phyloP scores from a whole-genome alignment of 2,797 vertebrate genomes.

The Hydrophis major region DNA sequence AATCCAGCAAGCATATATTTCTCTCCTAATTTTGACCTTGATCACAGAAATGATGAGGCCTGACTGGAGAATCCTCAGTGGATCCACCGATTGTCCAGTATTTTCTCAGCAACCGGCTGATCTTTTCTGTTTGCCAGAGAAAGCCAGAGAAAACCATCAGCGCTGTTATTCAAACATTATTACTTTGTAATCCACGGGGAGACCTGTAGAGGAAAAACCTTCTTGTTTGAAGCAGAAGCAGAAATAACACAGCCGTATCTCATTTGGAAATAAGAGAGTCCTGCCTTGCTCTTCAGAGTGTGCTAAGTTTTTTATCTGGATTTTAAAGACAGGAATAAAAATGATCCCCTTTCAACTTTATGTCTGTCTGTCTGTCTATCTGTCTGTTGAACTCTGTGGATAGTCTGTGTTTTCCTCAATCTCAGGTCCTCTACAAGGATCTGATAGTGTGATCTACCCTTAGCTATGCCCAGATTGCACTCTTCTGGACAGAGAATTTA shows the following conservation, averaged over 20 bases:
- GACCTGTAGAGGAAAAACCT: background rate
- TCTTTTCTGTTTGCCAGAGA: background rate
- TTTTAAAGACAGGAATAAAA: background rate
- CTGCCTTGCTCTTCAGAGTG: background rate
- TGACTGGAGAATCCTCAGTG: constrained; percentile 1
- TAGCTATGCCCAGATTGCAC: background rate
- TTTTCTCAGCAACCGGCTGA: fast-evolving
- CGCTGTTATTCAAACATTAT: constrained; percentile 42
- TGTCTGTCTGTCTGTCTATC: no score
- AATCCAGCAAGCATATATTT: background rate
- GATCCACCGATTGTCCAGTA: background rate
- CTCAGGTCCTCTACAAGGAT: background rate
- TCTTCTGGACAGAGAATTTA: background rate
- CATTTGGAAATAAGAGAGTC: background rate
- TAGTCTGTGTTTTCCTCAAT: background rate
- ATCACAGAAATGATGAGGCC: constrained; percentile 10
- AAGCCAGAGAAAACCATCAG: constrained; percentile 30
- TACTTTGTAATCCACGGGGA: constrained; percentile 19
- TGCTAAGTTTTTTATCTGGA: background rate
- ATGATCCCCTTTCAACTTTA: background rate
- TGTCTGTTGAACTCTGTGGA: no score
- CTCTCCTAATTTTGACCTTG: background rate
- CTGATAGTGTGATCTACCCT: background rate
- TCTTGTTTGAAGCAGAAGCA: background rate
- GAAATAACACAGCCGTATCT: constrained; percentile 1